Conservation (phyloP, 2,797 vertebrate species). For the Tokudaia tokunoshimensis region DNA sequence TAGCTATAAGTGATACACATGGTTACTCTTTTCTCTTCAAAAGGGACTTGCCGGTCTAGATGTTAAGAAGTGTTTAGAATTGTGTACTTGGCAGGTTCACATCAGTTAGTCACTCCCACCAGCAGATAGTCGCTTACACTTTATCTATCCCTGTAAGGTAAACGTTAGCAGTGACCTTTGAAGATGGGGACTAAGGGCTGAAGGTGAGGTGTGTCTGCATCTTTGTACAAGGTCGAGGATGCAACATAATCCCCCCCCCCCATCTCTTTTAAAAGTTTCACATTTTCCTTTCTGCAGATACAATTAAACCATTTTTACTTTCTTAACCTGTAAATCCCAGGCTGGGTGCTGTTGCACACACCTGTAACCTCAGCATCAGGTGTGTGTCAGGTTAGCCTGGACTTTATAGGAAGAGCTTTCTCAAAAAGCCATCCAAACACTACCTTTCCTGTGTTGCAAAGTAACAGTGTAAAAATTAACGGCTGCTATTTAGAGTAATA, state of each 20-base stretch:
- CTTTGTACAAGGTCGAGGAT: neutral
- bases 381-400: neutral
- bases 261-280: neutral
- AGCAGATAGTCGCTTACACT: neutral
- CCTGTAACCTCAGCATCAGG: neutral
- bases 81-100: neutral
- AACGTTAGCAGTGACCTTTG: neutral
- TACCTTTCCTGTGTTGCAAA: conserved; percentile 28
- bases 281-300: conserved; percentile 38
- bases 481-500: conserved; percentile 21
- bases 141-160: neutral
- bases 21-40: neutral
- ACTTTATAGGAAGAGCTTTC: neutral
- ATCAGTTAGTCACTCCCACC: neutral
- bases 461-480: neutral
- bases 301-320: neutral
- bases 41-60: neutral
- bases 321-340: neutral
- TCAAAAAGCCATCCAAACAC: neutral
- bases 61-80: neutral
- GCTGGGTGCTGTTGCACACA: neutral
- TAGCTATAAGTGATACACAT: neutral
- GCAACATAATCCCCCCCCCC: neutral
- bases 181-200: neutral
- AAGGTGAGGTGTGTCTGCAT: neutral